Evolutionary conservation across 2,888 invertebrate species (phyloP).

Genomic region (Hesperia comma): DNA sequence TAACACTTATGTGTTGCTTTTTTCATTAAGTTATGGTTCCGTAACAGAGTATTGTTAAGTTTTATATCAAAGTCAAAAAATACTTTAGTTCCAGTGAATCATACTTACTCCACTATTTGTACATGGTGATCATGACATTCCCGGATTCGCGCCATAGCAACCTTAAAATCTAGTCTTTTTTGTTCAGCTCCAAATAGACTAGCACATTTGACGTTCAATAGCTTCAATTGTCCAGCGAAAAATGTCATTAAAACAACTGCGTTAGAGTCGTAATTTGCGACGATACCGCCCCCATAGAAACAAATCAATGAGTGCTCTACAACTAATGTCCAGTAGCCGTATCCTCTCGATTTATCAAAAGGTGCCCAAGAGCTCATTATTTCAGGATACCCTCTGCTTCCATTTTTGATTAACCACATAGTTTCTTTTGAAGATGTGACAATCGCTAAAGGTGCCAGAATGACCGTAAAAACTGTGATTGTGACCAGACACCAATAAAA

Average conservation of each 20-base stretch:
- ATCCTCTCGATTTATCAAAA: conserved; percentile 60
- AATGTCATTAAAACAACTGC: conserved; percentile 71
- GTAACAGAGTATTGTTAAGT: too few species aligned
- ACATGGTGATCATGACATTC: conserved; percentile 65
- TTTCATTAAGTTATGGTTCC: too few species aligned
- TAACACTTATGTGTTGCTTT: too few species aligned
- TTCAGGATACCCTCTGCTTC: conserved; percentile 62
- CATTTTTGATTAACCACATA: conserved; percentile 52
- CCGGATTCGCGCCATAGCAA: conserved; percentile 55
- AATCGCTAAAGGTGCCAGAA: conserved; percentile 61
- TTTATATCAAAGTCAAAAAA: not conserved
- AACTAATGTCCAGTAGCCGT: conserved; percentile 60
- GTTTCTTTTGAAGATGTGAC: conserved; percentile 54
- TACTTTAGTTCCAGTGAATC: not conserved
- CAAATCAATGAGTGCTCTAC: conserved; percentile 60
- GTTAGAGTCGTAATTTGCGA: conserved; percentile 70
- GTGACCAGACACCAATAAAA: conserved; percentile 65
- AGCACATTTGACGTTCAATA: conserved; percentile 62
- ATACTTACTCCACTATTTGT: conserved; percentile 60
- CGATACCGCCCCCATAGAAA: conserved; percentile 70
- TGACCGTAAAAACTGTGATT: conserved; percentile 62
- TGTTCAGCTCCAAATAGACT: conserved; percentile 55
- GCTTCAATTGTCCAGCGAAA: conserved; percentile 68
- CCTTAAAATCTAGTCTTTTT: conserved; percentile 45
- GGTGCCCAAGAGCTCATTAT: conserved; percentile 74